A percentile compares a stretch with the other conserved stretches of the same genome.
phyloP scores from a whole-genome alignment of 2,888 invertebrate genomes.

The Stenurella melanura region DNA sequence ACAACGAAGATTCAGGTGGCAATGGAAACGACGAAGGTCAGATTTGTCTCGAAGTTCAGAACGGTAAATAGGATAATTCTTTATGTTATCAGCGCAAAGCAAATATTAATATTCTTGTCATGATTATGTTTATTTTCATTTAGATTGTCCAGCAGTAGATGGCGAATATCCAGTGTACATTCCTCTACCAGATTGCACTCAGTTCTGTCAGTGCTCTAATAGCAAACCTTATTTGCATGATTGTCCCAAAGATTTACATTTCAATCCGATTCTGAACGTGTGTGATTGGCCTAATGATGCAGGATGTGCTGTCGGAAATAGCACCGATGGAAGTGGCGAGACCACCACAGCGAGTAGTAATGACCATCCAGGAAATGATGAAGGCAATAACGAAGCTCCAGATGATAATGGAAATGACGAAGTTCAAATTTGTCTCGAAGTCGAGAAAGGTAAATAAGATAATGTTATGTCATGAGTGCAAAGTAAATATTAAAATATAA shows the following conservation, averaged over 20 bases:
- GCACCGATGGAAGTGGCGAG: no score
- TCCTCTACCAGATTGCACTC: no score
- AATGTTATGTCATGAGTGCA: no score
- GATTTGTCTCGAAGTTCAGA: not conserved
- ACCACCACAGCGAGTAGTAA: not conserved
- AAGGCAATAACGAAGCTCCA: not conserved
- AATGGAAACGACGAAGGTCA: not conserved
- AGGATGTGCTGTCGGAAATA: conserved; percentile 35
- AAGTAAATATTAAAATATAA: no score
- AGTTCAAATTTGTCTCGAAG: not conserved
- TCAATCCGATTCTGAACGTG: conserved; percentile 43
- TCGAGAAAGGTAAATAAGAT: not conserved
- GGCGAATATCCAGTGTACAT: conserved; percentile 43
- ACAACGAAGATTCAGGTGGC: not conserved
- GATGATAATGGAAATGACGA: not conserved
- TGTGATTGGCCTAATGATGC: conserved; percentile 47
- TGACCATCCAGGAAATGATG: not conserved
- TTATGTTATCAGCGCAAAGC: no score
- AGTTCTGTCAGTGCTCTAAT: no score
- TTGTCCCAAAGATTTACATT: no score
- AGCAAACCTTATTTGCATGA: no score
- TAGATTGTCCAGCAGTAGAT: conserved; percentile 44
- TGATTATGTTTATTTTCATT: not conserved
- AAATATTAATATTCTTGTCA: no score
- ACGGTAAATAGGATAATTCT: not conserved